Evolutionary conservation across 2,888 invertebrate genomes (phyloP).

Genomic region (Drosophila subquinaria): DNA sequence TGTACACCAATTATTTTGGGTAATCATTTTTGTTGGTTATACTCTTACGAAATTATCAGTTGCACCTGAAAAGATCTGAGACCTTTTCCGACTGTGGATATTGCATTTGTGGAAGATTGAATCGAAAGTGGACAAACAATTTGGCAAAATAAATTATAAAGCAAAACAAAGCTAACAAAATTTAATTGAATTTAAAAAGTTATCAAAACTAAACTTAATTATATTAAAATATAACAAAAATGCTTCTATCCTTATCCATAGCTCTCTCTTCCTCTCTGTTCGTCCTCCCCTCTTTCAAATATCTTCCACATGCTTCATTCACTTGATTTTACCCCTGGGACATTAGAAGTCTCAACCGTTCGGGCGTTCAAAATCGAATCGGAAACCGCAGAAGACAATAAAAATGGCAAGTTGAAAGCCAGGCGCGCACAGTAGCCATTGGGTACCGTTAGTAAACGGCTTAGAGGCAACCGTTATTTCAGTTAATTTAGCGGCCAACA

Average conservation of each 20-base stretch:
- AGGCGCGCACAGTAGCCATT: conserved; percentile 69
- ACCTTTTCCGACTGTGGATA: background rate
- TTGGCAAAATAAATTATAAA: background rate
- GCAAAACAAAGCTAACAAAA: too few species aligned
- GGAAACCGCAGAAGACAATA: conserved; percentile 59
- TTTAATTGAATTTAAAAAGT: background rate
- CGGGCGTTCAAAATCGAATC: conserved; percentile 17
- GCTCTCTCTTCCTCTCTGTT: too few species aligned
- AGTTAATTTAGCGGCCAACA: conserved; percentile 72
- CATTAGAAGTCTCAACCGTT: conserved; percentile 17
- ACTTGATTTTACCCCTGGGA: conserved; percentile 61
- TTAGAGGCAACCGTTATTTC: conserved; percentile 72
- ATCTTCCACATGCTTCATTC: conserved; percentile 42
- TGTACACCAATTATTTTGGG: conserved; percentile 47
- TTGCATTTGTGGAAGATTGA: background rate
- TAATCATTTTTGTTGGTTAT: conserved; percentile 52
- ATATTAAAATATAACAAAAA: background rate
- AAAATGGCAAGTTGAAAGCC: conserved; percentile 69
- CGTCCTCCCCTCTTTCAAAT: background rate
- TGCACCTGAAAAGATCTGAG: conserved; percentile 2
- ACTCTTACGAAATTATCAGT: conserved; percentile 17
- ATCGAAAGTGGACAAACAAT: background rate
- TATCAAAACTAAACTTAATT: background rate
- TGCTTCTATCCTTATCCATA: background rate
- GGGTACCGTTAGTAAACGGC: conserved; percentile 68